Evolutionary conservation across 2,113 vertebrate species (phyloP).

Genomic region (Pimephales promelas): DNA sequence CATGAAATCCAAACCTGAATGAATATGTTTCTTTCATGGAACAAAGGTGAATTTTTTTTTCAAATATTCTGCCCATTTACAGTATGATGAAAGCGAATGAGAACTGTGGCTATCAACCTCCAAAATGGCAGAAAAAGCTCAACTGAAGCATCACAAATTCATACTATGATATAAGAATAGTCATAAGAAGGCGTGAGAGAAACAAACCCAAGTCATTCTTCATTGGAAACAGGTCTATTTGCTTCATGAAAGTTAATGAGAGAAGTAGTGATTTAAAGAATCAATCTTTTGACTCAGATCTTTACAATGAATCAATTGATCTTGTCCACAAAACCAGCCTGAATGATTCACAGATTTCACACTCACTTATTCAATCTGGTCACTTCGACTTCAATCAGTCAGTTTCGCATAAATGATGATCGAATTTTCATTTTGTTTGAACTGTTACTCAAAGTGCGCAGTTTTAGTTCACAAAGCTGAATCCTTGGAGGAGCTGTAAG

Average conservation of each 20-base stretch:
- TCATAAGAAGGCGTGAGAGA: no score
- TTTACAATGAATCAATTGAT: not conserved
- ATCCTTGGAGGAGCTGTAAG: not conserved
- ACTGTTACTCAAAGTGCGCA: not conserved
- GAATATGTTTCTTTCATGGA: not conserved
- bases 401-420: not conserved
- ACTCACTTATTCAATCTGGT: not conserved
- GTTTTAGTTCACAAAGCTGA: constrained; percentile 18
- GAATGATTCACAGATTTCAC: not conserved
- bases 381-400: not conserved
- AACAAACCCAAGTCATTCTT: not conserved
- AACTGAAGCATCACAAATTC: not conserved
- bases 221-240: not conserved
- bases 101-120: not conserved
- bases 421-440: not conserved
- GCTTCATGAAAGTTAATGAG: not conserved
- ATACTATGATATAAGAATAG: no score
- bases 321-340: not conserved
- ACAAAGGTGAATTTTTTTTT: not conserved
- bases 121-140: not conserved
- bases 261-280: not conserved
- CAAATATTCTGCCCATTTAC: no score
- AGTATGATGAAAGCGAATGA: no score
- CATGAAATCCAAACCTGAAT: not conserved
- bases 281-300: not conserved